Evolutionary conservation across 2,113 vertebrate genomes (phyloP).

Genomic region (Oncorhynchus masou): DNA sequence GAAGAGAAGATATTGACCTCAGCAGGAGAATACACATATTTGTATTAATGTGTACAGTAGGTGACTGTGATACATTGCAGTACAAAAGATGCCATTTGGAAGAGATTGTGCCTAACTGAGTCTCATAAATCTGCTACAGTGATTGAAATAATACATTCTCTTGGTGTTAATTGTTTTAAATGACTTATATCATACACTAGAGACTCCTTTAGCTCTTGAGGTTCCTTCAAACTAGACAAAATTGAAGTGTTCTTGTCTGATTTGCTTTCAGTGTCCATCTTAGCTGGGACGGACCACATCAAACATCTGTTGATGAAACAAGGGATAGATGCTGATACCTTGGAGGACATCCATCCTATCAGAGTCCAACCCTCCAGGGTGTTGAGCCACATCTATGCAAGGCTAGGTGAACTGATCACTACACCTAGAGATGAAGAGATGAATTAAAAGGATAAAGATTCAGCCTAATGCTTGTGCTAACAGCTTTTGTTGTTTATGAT

Average conservation of each 20-base stretch:
- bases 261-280: constrained; percentile 75
- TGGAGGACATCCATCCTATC: constrained; percentile 80
- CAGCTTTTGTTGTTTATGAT: too few species aligned
- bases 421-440: neutral
- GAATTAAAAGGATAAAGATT: too few species aligned
- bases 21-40: too few species aligned
- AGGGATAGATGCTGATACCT: constrained; percentile 75
- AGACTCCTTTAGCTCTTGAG: neutral
- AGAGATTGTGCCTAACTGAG: too few species aligned
- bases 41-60: too few species aligned
- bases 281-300: constrained; percentile 84
- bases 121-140: too few species aligned
- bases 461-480: too few species aligned
- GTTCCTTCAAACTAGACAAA: neutral
- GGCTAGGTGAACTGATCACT: constrained; percentile 70
- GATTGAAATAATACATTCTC: too few species aligned
- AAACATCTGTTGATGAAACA: constrained; percentile 75
- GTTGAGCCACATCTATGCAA: constrained; percentile 86
- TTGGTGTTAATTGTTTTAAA: neutral
- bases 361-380: constrained; percentile 85
- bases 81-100: too few species aligned
- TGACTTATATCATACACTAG: neutral
- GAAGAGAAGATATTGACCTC: too few species aligned
- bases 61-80: too few species aligned
- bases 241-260: neutral